Percentiles rank a stretch among this genome's conserved stretches.
These are phyloP conservation scores for Dendrolimus houi DNA, from an alignment of 2,888 invertebrate species.

Conservation along the genomic window DNA sequence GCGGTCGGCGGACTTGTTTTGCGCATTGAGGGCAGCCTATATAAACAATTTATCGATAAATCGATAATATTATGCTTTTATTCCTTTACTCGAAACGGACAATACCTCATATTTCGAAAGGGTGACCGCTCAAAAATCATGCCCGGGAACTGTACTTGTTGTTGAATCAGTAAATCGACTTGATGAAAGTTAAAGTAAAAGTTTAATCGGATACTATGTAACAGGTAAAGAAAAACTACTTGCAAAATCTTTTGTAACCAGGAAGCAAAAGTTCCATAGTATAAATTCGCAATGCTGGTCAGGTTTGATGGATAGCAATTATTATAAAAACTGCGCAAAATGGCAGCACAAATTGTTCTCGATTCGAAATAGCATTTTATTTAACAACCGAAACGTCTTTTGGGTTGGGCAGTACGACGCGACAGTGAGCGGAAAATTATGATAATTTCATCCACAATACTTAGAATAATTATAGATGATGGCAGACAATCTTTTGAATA, in stretches of 20 bases:
- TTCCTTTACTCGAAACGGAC: too few relatives aligned
- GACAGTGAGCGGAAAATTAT: constrained; percentile 51
- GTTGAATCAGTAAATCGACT: too few relatives aligned
- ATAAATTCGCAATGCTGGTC: constrained; percentile 17
- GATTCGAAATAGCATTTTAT: constrained; percentile 33
- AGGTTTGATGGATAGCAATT: constrained; percentile 12
- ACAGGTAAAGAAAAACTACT: too few relatives aligned
- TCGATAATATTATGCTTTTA: too few relatives aligned
- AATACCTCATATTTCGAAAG: too few relatives aligned
- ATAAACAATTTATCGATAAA: too few relatives aligned
- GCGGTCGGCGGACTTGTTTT: too few relatives aligned
- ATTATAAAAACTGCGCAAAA: constrained; percentile 11
- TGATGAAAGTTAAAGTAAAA: constrained; percentile 2
- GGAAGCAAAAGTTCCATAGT: neutral
- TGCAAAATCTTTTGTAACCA: neutral
- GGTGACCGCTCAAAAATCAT: too few relatives aligned
- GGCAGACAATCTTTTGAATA: constrained; percentile 23
- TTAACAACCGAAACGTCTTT: constrained; percentile 36
- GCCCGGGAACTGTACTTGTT: too few relatives aligned
- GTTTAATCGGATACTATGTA: neutral
- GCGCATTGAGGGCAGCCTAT: too few relatives aligned
- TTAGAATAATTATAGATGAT: constrained; percentile 13
- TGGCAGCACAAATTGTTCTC: constrained; percentile 17
- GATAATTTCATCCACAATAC: constrained; percentile 27
- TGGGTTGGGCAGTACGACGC: constrained; percentile 34